A percentile compares a stretch with the other conserved stretches of the same genome.
phyloP scores from a whole-genome alignment of 2,797 vertebrate genomes.

The Anabacerthia variegaticeps region DNA sequence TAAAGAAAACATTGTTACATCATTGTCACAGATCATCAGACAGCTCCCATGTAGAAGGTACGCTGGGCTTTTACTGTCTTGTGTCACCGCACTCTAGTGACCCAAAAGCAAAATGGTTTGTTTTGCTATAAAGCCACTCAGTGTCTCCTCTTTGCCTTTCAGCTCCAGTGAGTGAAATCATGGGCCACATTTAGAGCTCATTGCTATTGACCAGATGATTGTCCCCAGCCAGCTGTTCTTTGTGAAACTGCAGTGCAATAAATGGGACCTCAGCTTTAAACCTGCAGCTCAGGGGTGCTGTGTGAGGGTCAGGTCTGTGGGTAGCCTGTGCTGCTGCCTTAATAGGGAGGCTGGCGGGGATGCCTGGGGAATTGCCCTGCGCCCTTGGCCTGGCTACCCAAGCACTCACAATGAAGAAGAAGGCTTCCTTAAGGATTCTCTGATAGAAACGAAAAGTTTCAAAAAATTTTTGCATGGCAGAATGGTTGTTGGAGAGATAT shows the following conservation, averaged over 20 bases:
- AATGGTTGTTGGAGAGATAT: not conserved
- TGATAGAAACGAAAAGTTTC: not conserved
- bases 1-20: not conserved
- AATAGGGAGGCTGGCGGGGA: not conserved
- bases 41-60: not conserved
- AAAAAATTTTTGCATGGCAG: rapidly evolving
- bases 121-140: not conserved
- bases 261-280: not conserved
- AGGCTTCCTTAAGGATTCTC: not conserved
- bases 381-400: not conserved
- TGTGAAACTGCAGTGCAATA: not conserved
- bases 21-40: not conserved
- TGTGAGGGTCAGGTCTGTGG: rapidly evolving
- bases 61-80: not conserved
- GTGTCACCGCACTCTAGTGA: not conserved
- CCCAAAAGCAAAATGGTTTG: not conserved
- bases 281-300: not conserved
- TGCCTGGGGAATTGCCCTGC: rapidly evolving
- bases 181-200: not conserved
- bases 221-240: not conserved
- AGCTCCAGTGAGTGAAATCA: not conserved
- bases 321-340: not conserved
- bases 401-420: rapidly evolving
- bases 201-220: not conserved
- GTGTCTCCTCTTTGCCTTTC: not conserved